Percentiles rank a stretch among this genome's conserved stretches.
These are phyloP conservation scores for Gisinianus flammeolus DNA, from an alignment of 2,888 invertebrate species.

Conservation along the genomic window DNA sequence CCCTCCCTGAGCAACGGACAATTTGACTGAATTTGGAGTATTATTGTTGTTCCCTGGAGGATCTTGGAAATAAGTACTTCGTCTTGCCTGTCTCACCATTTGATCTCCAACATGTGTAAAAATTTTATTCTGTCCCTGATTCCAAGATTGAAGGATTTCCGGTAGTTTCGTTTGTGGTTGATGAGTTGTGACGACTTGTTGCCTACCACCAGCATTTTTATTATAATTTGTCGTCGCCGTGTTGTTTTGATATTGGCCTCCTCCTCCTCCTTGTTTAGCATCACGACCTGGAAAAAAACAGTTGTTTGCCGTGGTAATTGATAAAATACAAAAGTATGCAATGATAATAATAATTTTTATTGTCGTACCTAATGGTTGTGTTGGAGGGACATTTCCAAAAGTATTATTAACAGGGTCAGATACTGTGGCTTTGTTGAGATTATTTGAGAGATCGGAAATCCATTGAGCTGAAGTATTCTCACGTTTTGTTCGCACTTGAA, in stretches of 20 bases:
- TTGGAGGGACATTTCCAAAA: not conserved
- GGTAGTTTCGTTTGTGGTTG: constrained; percentile 23
- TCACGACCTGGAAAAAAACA: not conserved
- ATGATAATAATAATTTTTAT: not conserved
- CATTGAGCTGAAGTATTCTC: constrained; percentile 22
- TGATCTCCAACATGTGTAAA: not conserved
- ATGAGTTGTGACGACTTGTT: not conserved
- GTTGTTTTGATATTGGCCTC: not conserved
- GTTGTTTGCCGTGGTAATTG: not conserved
- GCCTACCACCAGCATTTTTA: not conserved
- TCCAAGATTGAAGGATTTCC: constrained; percentile 40
- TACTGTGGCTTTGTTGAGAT: constrained; percentile 28
- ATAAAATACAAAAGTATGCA: not conserved
- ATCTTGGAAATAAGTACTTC: constrained; percentile 34
- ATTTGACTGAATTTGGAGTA: not conserved
- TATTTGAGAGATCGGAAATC: constrained; percentile 32
- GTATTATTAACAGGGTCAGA: constrained; percentile 20
- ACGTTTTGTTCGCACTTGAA: constrained; percentile 24
- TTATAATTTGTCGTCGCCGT: not conserved
- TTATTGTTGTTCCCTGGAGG: not conserved
- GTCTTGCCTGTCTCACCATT: constrained; percentile 8
- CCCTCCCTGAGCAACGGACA: not conserved
- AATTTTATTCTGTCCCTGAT: constrained; percentile 12
- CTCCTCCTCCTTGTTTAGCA: not conserved
- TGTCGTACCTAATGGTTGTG: not conserved